Evolutionary conservation across 35 echinoderm and acorn worm species (phyloP).

Genomic region (Apostichopus californicus): DNA sequence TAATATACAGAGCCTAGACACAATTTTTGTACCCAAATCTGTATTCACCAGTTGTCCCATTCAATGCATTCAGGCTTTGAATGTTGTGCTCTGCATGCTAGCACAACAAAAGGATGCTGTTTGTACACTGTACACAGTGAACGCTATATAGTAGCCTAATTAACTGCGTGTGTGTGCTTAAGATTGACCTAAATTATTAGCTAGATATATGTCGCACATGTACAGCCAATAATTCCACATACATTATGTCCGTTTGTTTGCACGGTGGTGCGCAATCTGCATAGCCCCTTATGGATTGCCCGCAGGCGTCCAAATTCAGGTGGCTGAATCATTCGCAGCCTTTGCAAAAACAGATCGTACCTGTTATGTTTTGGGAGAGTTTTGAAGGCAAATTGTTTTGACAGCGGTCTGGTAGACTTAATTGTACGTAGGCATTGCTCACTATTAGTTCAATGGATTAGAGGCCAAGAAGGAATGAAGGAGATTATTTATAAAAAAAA

Average conservation of each 20-base stretch:
- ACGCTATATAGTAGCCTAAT: constrained; percentile 25
- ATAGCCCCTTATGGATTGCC: constrained; percentile 35
- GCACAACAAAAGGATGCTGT: not conserved
- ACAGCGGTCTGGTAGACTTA: constrained; percentile 41
- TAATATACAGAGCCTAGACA: no score
- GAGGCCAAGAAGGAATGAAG: constrained; percentile 6
- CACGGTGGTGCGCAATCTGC: constrained; percentile 14
- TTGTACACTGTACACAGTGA: constrained; percentile 2
- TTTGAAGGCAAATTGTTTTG: constrained; percentile 50
- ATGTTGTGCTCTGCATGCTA: not conserved
- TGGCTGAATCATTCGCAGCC: constrained; percentile 38
- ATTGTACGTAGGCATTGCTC: constrained; percentile 34
- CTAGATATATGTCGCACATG: constrained; percentile 20
- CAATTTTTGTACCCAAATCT: no score
- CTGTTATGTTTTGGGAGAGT: constrained; percentile 53
- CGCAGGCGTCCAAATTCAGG: constrained; percentile 26
- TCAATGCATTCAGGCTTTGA: not conserved
- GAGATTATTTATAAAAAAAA: not conserved
- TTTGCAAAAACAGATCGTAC: constrained; percentile 39
- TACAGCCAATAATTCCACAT: constrained; percentile 36
- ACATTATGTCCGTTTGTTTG: constrained; percentile 43
- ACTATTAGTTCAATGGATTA: constrained; percentile 27
- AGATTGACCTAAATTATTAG: constrained; percentile 48
- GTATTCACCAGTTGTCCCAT: no score
- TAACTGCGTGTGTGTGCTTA: constrained; percentile 53